These are phyloP conservation scores for Eilema griseolum DNA, from an alignment of 2,888 invertebrate species.

Conservation along the genomic window DNA sequence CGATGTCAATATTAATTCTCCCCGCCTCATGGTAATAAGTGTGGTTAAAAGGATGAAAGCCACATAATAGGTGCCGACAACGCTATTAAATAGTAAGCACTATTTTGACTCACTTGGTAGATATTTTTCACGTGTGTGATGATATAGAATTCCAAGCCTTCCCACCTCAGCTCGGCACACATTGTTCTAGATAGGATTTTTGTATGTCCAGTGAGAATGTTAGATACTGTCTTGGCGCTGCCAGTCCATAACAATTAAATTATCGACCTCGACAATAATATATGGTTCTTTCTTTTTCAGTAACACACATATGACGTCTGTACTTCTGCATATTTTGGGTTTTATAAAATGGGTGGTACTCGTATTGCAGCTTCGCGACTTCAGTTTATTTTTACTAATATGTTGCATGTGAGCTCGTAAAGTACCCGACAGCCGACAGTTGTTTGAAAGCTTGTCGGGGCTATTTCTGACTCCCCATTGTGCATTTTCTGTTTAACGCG, in stretches of 20 bases:
- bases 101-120: no score
- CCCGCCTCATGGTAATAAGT: background rate
- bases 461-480: background rate
- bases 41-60: no score
- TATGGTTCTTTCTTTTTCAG: background rate
- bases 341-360: background rate
- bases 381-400: constrained; percentile 1
- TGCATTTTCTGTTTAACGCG: background rate
- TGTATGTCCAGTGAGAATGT: no score
- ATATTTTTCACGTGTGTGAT: no score
- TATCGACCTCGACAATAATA: no score
- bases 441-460: constrained; percentile 3
- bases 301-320: background rate
- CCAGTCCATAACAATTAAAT: no score
- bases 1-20: background rate
- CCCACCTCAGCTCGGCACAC: no score
- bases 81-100: no score
- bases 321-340: background rate
- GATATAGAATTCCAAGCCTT: no score
- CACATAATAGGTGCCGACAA: no score
- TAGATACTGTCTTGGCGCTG: no score
- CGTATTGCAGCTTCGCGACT: background rate
- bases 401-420: background rate
- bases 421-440: background rate
- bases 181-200: no score